Evolutionary conservation across 2,113 vertebrate genomes (phyloP), one percentile per base, ranked within the genome.

Genomic region (Condylura cristata): DNA sequence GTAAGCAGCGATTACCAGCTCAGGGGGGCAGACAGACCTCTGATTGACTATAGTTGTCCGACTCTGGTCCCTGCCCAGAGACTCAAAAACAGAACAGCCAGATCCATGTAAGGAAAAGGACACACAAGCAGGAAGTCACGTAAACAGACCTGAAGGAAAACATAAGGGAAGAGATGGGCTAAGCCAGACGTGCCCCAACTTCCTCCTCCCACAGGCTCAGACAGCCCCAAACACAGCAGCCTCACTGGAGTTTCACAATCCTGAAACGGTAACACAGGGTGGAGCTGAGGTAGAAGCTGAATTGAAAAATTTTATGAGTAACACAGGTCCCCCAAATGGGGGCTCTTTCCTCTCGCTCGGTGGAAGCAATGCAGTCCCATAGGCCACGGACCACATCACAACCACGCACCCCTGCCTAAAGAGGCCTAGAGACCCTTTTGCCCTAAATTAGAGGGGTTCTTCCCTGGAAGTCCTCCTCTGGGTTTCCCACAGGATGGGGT

Each of bases 71-170:
- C 95, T 90, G 93, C 89, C 88, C 93, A 46, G 2, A 76, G 34
- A 80, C 96, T 96, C 97, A 95, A 97, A 97, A 97, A 97, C 86
- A 97, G 97, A 96, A 87, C 86, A 79, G 76, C 79, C 96, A 95
- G 80, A 78, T 82, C 20, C 2, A 26, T 53, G 91, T 85, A 80
- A 97, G 96, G 96, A 96, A 97, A 95, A 78, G 86, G 46, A 79
- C 11, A 48, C 93, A 76, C 53, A 84, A 70, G 61, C 1, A 37
- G 13, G 84, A 96, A 96, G 0, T 0, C 81, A 30, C 1, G 51
- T 60, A 95, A 96, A 95, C 90, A 96, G 72, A 93, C 90, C 94
- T 85, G 83, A 79, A 95, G 89, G 95, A 17, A 51, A 76, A 37
- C 8, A 1, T 0, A 26, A 58, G 2, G 14, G 30, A 39, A n/a